Percentiles rank a stretch among this genome's conserved stretches.
phyloP scores from a whole-genome alignment of 1,140 invertebrate species.

The Triops longicaudatus region DNA sequence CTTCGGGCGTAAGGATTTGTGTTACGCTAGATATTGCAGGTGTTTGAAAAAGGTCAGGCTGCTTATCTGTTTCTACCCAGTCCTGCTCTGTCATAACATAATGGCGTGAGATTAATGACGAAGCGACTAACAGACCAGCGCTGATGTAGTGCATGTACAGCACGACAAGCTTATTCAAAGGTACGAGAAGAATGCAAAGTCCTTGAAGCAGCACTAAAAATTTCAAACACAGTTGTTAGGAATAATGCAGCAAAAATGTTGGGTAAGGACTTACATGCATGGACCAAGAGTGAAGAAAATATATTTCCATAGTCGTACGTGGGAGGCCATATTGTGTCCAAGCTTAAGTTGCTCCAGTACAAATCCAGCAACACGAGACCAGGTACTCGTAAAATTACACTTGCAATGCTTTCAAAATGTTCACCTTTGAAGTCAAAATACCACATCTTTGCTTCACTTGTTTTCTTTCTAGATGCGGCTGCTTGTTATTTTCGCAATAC shows the following conservation, averaged over 20 bases:
- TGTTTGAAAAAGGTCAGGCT: not conserved
- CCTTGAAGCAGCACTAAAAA: conserved; percentile 46
- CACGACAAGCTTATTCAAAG: conserved; percentile 42
- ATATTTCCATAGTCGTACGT: conserved; percentile 36
- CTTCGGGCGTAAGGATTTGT: conserved; percentile 30
- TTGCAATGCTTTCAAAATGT: conserved; percentile 38
- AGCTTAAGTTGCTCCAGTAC: conserved; percentile 42
- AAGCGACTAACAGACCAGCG: conserved; percentile 39
- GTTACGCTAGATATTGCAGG: not conserved
- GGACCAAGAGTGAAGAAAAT: conserved; percentile 35
- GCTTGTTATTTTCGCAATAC: not conserved
- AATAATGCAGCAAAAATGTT: conserved; percentile 18
- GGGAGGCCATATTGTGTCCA: conserved; percentile 35
- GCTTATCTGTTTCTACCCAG: conserved; percentile 22
- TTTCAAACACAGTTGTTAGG: conserved; percentile 8
- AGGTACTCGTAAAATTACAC: conserved; percentile 44
- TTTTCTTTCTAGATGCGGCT: not conserved
- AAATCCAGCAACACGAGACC: conserved; percentile 46
- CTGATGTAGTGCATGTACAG: conserved; percentile 48
- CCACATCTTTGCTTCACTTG: not conserved
- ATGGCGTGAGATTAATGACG: conserved; percentile 42
- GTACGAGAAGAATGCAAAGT: conserved; percentile 44
- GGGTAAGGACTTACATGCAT: conserved; percentile 16
- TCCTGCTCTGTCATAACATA: conserved; percentile 40
- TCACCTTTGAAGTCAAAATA: conserved; percentile 29